These are phyloP conservation scores for Gavialis gangeticus DNA, from an alignment of 2,113 vertebrate species.

Conservation along the genomic window DNA sequence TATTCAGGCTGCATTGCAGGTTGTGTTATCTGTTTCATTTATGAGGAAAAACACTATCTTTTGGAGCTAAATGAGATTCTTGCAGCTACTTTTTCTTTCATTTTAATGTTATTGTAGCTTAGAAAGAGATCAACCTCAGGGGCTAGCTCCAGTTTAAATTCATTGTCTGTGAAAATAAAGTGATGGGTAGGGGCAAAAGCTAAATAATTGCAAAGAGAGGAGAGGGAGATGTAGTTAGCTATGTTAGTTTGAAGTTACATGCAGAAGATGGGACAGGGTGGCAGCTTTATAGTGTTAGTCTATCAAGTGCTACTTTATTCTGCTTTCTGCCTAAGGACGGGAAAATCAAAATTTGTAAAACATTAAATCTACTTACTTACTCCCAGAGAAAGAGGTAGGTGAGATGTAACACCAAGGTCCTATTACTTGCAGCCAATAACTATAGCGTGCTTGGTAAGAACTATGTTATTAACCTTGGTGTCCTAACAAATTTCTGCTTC, in stretches of 20 bases:
- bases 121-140: background rate
- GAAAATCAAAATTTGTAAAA: background rate
- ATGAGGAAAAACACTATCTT: background rate
- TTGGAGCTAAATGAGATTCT: background rate
- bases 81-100: background rate
- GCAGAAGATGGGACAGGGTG: no score
- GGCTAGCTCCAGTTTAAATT: background rate
- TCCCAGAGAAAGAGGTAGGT: background rate
- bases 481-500: background rate
- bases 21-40: background rate
- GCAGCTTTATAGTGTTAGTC: no score
- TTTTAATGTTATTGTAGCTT: background rate
- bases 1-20: background rate
- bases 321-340: background rate
- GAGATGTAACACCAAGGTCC: background rate
- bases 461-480: background rate
- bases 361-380: background rate
- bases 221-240: background rate
- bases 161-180: background rate
- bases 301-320: no score
- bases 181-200: background rate
- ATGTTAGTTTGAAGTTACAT: no score
- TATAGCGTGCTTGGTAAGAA: background rate
- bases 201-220: background rate
- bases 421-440: background rate